Base-by-base conservation (phyloP, 2,888 invertebrate species). In the Euphydryas editha region DNA sequence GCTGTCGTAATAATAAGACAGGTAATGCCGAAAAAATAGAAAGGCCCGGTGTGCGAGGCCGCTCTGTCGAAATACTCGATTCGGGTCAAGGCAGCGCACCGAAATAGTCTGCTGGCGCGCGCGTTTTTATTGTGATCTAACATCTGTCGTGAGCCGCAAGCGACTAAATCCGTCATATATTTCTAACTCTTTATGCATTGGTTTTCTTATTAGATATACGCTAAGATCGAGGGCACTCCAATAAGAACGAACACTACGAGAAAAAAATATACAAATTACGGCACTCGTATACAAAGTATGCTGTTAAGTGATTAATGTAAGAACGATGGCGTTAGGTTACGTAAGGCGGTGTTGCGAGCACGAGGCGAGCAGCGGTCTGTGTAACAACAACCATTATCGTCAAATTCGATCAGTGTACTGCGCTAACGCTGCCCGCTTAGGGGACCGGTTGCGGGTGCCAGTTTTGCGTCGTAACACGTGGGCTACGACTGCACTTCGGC, bases 21-120 rank as follows among this genome's bases (percentile, higher is more conserved):
- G 90, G 92, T 92, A 91, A 91, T 91, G 86, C 90, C 90, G 91
- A 92, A 92, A 92, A 92, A 92, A 92, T 92, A 92, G 90, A 90
- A 93, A 92, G 92, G 92, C 91, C 92, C 89, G 90, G 90, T 89
- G 90, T 88, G 85, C 91, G 90, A 92, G 90, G 92, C 87, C 92
- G 90, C 83, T 90, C 87, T 92, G 92, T 89, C 85, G 92, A 92
- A 92, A 92, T 85, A 88, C 85, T 87, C 87, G 84, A 92, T 91
- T 89, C 90, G 79, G 92, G 92, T 92, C 92, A 92, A 92, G 92
- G 92, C 92, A 81, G 90, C 84, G 83, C 87, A 90, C 92, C 92
- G 92, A 92, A 92, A 92, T 92, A 92, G 88, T 91, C 87, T 87
- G 85, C 84, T 87, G 85, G 88, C 87, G 88, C 87, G 88, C 85